These are phyloP conservation scores for Alectoris magna DNA, from an alignment of 2,797 vertebrate genomes.

Conservation along the genomic window DNA sequence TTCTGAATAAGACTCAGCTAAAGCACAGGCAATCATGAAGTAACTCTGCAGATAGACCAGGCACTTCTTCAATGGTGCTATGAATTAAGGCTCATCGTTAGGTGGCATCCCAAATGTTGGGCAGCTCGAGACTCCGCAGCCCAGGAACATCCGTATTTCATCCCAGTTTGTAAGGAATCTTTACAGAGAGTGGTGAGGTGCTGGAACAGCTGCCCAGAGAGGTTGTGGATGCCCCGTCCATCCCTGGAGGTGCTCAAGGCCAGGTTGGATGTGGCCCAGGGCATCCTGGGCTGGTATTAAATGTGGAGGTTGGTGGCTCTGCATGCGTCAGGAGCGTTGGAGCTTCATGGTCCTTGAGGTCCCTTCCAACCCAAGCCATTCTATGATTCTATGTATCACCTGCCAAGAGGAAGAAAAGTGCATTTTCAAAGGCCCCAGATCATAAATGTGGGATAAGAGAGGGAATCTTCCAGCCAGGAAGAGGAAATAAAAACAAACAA, in stretches of 20 bases:
- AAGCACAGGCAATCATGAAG: background rate
- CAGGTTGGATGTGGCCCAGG: too few relatives aligned
- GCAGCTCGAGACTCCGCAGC: conserved; percentile 1
- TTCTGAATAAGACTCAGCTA: background rate
- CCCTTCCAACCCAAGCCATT: too few relatives aligned
- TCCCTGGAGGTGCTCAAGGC: too few relatives aligned
- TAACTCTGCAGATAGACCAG: background rate
- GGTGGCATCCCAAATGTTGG: background rate
- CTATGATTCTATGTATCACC: background rate
- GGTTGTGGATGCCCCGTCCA: too few relatives aligned
- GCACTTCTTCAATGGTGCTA: background rate
- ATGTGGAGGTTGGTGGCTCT: too few relatives aligned
- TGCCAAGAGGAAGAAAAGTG: background rate
- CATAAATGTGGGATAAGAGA: background rate
- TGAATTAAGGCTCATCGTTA: background rate
- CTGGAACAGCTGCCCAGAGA: too few relatives aligned
- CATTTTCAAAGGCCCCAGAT: background rate
- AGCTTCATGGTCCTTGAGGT: too few relatives aligned
- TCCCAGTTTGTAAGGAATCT: background rate
- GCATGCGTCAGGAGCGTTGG: too few relatives aligned
- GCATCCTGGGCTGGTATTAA: too few relatives aligned
- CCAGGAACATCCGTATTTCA: background rate
- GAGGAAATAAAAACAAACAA: background rate
- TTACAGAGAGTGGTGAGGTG: too few relatives aligned
- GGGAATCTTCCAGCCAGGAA: background rate